Evolutionary conservation across 2,888 invertebrate genomes (phyloP), one percentile per base, ranked within the genome.

Genomic region (Osedax frankpressi): DNA sequence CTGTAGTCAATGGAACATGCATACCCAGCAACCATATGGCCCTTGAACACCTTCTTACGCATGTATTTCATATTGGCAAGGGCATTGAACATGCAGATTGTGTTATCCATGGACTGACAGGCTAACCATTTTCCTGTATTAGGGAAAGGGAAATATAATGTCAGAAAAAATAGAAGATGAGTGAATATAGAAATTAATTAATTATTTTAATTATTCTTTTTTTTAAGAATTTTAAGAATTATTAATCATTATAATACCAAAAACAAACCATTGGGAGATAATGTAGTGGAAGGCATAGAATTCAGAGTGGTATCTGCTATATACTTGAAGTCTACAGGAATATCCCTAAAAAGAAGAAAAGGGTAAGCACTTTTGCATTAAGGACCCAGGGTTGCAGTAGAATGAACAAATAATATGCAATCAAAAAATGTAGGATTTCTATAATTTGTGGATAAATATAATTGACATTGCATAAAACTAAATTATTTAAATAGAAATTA

Each of bases 291-390:
- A 0, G 98, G 98, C 90, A 98, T 93, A 2, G 97, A 96, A 86
- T 99, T 98, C 94, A 99, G 95, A 0, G 93, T 90, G 0, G 98
- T 97, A 86, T 99, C 98, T 0, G 98, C 98, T 77, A 99, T 97
- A 85, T 98, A 95, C 84, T 99, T 99, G 91, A 98, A 98, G 85
- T 99, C 98, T 0, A 98, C 98, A 0, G 87, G 87, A 75, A 87
- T 84, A 79, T 86, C 86, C 84, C 85, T 85, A 69, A 19, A n/a
- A n/a, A n/a, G n/a, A n/a, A n/a, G n/a, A n/a, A n/a, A n/a, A n/a
- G n/a, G n/a, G n/a, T n/a, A n/a, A n/a, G n/a, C n/a, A n/a, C n/a
- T n/a, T n/a, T n/a, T n/a, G n/a, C n/a, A n/a, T n/a, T n/a, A n/a
- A n/a, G n/a, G n/a, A n/a, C n/a, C n/a, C n/a, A n/a, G n/a, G n/a